A percentile compares a stretch with the other conserved stretches of the same genome.
phyloP scores from a whole-genome alignment of 2,113 vertebrate genomes.

The Forbesichthys agassizii region DNA sequence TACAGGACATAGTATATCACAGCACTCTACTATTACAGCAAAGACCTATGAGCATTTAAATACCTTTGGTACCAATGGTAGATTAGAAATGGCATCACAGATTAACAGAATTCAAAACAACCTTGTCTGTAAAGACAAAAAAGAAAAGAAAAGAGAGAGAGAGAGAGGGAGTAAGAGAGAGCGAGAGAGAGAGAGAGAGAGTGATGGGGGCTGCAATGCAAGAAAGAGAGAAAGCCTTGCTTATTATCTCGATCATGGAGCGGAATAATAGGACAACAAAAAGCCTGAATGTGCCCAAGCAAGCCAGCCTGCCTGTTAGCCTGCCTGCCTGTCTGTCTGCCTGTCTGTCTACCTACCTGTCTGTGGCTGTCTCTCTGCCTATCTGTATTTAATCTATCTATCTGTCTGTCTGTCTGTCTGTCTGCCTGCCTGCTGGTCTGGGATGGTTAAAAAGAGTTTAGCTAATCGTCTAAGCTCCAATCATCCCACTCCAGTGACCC shows the following conservation, averaged over 20 bases:
- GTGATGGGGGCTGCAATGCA: conserved; percentile 21
- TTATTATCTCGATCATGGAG: conserved; percentile 81
- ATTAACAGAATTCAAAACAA: conserved; percentile 41
- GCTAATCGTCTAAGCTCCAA: conserved; percentile 72
- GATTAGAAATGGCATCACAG: not conserved
- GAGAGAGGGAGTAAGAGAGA: conserved; percentile 40
- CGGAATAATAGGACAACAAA: conserved; percentile 81
- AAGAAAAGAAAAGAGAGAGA: conserved; percentile 44
- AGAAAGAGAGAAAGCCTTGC: conserved; percentile 61
- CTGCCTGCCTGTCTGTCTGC: not conserved
- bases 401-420: too few relatives aligned
- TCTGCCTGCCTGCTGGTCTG: conserved; percentile 35
- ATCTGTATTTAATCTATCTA: not conserved
- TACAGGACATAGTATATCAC: not conserved
- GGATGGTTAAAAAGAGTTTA: conserved; percentile 67
- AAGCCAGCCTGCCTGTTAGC: conserved; percentile 3
- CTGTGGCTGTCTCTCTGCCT: not conserved
- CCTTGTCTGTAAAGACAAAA: conserved; percentile 47
- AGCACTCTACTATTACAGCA: not conserved
- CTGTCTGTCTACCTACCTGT: conserved; percentile 10
- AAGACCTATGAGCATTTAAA: too few relatives aligned
- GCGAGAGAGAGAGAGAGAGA: conserved; percentile 52
- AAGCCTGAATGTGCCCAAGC: conserved; percentile 65
- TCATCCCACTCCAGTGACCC: conserved; percentile 73
- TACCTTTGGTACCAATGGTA: not conserved